Evolutionary conservation across 2,888 invertebrate species (phyloP).

Genomic region (Micoletzkya japonica): DNA sequence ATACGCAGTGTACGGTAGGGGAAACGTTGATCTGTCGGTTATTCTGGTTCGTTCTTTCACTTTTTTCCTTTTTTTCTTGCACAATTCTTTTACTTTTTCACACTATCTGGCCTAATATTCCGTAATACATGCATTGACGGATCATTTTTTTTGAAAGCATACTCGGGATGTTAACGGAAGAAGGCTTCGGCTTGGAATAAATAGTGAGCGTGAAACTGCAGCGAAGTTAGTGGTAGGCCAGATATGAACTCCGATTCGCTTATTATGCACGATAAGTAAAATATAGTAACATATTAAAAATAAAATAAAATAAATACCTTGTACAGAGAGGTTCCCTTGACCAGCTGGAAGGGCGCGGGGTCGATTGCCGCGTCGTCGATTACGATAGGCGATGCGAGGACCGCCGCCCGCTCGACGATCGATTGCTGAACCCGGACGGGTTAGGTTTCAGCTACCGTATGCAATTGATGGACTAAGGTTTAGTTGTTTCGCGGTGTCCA

Average conservation of each 20-base stretch:
- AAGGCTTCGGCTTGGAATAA: no score
- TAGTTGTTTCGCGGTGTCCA: background rate
- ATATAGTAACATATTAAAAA: background rate
- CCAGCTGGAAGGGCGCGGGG: conserved; percentile 73
- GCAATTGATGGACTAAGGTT: background rate
- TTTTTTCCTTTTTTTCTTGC: no score
- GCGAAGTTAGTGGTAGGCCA: no score
- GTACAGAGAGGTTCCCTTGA: conserved; percentile 60
- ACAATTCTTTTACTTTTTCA: no score
- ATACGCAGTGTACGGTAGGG: no score
- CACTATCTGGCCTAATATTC: no score
- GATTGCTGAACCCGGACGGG: background rate
- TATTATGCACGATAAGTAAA: background rate
- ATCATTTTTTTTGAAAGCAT: no score
- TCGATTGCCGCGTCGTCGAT: conserved; percentile 77
- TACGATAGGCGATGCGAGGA: conserved; percentile 42
- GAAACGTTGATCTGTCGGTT: no score
- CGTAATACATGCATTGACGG: no score
- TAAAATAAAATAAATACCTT: conserved; percentile 38
- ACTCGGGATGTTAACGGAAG: no score
- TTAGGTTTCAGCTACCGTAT: background rate
- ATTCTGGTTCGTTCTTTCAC: no score
- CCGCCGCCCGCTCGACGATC: conserved; percentile 16
- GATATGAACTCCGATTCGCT: background rate
- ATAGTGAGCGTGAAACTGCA: no score